Evolutionary conservation across 2,797 vertebrate species (phyloP), one percentile per base, ranked within the genome.

Genomic region (Cyclura pinguis): DNA sequence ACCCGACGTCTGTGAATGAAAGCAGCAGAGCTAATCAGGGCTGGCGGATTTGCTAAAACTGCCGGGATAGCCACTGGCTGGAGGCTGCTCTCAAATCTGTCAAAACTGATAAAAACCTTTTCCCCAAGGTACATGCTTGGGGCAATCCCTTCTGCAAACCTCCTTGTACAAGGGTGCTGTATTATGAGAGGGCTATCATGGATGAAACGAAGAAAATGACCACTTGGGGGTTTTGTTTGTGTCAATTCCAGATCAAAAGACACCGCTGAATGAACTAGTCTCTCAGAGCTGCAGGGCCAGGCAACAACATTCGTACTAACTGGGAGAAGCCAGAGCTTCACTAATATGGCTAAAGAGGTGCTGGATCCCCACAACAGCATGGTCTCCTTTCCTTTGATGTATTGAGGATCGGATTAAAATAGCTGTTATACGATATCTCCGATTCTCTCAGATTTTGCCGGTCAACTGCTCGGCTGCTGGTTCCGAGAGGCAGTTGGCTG

Each of bases 401-500:
- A 27, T 42, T 18, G 13, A 32, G 14, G 2, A 1, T 24, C 22
- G 6, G 24, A 57, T 76, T 76, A 72, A 83, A 20, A 42, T 14
- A 42, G 52, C 27, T 52, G 50, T 42, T 62, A 52, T 4, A 47
- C 81, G 10, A n/a, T 74, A 59, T 4, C 20, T 69, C 24, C 16
- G 2, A 35, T 78, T n/a, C 73, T 50, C 57, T 62, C 55, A 81
- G 80, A 29, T 3, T 55, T 87, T 47, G 27, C 38, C 20, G 9
- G 4, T 55, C 69, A 76, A 57, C 80, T 18, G 86, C 55, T 59
- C 42, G 57, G 52, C n/a, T n/a, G 32, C 13, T 74, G 85, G 8
- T 87, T 91, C 90, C 38, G 4, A 87, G 57, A 35, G 84, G 35
- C 86, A 84, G 90, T 87, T 91, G 90, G 72, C 85, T 42, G 47